phyloP scores from a whole-genome alignment of 2,888 invertebrate species.

The Sesamia inferens region DNA sequence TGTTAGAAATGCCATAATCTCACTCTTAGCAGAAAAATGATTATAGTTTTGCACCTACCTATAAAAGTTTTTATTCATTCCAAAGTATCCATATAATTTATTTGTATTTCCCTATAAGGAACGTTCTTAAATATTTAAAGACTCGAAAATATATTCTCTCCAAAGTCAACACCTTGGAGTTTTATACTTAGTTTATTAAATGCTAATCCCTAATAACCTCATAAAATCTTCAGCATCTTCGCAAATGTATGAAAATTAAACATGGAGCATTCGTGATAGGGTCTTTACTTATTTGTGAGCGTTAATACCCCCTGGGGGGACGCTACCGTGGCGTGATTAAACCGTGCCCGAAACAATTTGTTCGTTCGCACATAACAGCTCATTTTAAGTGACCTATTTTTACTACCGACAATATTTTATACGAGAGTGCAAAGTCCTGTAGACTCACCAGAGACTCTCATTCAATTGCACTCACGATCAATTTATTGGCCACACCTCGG shows the following conservation, averaged over 20 bases:
- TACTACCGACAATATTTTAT: conserved; percentile 43
- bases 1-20: not conserved
- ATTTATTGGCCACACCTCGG: conserved; percentile 57
- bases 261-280: conserved; percentile 15
- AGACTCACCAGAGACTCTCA: conserved; percentile 54
- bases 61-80: too few relatives aligned
- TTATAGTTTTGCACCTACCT: too few relatives aligned
- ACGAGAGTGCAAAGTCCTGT: conserved; percentile 69
- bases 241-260: conserved; percentile 50
- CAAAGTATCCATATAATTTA: too few relatives aligned
- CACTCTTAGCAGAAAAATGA: not conserved
- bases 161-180: conserved; percentile 6
- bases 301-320: conserved; percentile 28
- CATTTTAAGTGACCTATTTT: conserved; percentile 47
- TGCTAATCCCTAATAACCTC: conserved; percentile 33
- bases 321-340: conserved; percentile 32
- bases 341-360: conserved; percentile 40
- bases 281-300: conserved; percentile 31
- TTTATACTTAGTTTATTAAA: conserved; percentile 36
- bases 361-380: conserved; percentile 21
- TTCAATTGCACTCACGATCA: conserved; percentile 60
- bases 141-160: conserved; percentile 16
- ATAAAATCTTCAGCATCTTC: conserved; percentile 36
- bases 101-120: not conserved
- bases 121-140: conserved; percentile 18